These are phyloP conservation scores for Brachyalestes nurse DNA, from an alignment of 2,797 vertebrate species.

Conservation along the genomic window DNA sequence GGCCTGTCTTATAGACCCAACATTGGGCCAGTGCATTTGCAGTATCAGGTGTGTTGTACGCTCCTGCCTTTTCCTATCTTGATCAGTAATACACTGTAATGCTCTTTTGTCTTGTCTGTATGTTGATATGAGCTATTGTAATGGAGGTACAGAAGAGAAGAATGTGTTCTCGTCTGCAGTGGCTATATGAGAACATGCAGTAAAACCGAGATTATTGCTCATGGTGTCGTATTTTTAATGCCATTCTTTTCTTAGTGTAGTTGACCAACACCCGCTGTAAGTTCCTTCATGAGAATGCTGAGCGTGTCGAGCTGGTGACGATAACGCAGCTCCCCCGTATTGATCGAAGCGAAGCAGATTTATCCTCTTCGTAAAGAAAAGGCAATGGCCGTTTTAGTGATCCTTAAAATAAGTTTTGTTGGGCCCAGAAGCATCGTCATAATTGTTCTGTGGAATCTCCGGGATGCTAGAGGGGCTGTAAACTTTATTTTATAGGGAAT, in stretches of 20 bases:
- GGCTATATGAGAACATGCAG: background rate
- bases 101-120: background rate
- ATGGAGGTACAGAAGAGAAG: background rate
- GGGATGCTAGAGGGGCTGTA: constrained; percentile 56
- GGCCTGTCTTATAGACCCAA: constrained; percentile 36
- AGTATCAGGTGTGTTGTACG: constrained; percentile 8
- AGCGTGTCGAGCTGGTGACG: constrained; percentile 52
- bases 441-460: constrained; percentile 56
- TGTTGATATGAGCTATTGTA: constrained; percentile 1
- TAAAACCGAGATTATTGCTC: constrained; percentile 44
- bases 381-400: constrained; percentile 61
- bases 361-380: constrained; percentile 63
- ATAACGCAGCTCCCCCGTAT: constrained; percentile 64
- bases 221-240: constrained; percentile 31
- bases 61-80: background rate
- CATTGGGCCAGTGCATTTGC: constrained; percentile 42
- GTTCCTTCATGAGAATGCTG: constrained; percentile 54
- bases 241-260: constrained; percentile 46
- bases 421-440: constrained; percentile 48
- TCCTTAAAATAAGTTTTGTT: constrained; percentile 61
- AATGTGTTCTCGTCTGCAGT: constrained; percentile 13
- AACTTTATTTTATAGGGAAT: constrained; percentile 61
- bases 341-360: constrained; percentile 64
- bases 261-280: constrained; percentile 51
- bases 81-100: background rate